A percentile compares a stretch with the other conserved stretches of the same genome.
Evolutionary conservation across 2,113 vertebrate genomes (phyloP).

Genomic region (Sciurus niger): DNA sequence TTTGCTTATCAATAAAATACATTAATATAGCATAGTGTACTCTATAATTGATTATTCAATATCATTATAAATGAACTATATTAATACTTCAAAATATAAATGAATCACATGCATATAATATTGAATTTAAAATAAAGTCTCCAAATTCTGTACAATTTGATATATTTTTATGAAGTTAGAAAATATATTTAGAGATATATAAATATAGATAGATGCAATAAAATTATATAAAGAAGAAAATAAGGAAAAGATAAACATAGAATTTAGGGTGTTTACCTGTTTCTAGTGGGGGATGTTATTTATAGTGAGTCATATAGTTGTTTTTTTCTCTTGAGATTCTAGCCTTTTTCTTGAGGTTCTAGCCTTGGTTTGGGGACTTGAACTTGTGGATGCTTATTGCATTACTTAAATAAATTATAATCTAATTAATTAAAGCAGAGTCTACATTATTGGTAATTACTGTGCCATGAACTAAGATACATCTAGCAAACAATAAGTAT

Average conservation of each 20-base stretch:
- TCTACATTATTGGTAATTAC: background rate
- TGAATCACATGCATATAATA: background rate
- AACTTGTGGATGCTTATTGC: background rate
- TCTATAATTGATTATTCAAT: background rate
- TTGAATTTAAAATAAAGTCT: background rate
- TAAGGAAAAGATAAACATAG: too few species aligned
- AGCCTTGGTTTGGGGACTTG: background rate
- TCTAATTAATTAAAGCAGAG: background rate
- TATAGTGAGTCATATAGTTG: background rate
- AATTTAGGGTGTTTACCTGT: background rate
- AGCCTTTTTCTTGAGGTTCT: background rate
- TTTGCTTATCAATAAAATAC: background rate
- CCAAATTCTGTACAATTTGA: background rate
- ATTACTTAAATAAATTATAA: background rate
- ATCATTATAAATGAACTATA: background rate
- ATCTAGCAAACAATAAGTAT: background rate
- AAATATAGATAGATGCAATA: too few species aligned
- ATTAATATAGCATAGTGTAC: background rate
- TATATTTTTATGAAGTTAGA: background rate
- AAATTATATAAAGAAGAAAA: too few species aligned
- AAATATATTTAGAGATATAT: background rate
- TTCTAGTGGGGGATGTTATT: background rate
- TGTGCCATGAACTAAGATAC: background rate
- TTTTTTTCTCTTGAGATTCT: background rate
- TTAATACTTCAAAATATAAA: background rate